A percentile compares a stretch with the other conserved stretches of the same genome.
These are phyloP conservation scores for Sisor rabdophorus DNA, from an alignment of 2,113 vertebrate species.

Conservation along the genomic window DNA sequence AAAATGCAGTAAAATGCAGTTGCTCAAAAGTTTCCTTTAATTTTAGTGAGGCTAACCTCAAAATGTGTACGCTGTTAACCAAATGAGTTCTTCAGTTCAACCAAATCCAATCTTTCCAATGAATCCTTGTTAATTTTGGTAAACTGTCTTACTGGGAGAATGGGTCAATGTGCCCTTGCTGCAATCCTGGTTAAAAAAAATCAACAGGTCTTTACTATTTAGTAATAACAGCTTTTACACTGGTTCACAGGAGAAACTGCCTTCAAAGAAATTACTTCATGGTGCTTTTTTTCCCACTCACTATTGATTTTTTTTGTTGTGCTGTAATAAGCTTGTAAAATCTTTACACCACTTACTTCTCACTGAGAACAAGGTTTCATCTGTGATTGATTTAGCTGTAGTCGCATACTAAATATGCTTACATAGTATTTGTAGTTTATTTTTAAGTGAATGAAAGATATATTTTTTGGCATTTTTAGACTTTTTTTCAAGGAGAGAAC, in stretches of 20 bases:
- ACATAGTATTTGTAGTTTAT: no score
- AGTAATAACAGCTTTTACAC: not conserved
- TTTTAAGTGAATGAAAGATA: no score
- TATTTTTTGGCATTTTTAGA: no score
- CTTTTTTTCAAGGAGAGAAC: no score
- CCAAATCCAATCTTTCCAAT: not conserved
- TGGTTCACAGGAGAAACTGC: not conserved
- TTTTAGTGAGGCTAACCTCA: no score
- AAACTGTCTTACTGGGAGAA: not conserved
- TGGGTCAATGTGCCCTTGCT: not conserved
- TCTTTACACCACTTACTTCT: not conserved
- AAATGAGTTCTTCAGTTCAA: not conserved
- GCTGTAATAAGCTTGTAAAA: slow-evolving; percentile 5
- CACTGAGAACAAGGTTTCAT: not conserved
- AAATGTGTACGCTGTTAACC: no score
- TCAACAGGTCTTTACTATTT: not conserved
- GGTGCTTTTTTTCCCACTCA: not conserved
- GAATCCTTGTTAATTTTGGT: no score
- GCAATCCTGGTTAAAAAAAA: not conserved
- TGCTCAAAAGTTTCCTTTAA: no score
- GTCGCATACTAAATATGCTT: no score
- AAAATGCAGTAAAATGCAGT: no score
- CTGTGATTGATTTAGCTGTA: not conserved
- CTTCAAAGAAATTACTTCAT: not conserved
- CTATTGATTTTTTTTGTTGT: not conserved